Base-by-base conservation (phyloP, 2,888 invertebrate species). In the Colletes collaris region DNA sequence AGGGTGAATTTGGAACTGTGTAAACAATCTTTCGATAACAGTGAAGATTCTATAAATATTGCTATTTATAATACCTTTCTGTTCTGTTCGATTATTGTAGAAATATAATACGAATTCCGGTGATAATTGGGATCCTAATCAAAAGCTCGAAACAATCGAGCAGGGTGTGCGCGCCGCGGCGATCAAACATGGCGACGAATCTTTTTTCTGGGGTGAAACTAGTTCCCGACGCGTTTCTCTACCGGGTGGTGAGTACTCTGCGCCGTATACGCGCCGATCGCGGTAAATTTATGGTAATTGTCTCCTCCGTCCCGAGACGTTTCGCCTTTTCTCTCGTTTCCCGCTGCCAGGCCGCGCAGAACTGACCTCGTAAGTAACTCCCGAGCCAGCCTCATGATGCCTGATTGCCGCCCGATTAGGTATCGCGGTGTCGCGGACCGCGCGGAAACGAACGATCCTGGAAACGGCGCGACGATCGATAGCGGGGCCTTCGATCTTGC, bases 271-370 rank as follows among this genome's bases (percentile, higher is more conserved):
- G 82, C 79, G 79, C 87, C 44, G 87, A 90, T 89, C 89, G 85
- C 85, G 72, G 87, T 87, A 90, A 90, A 91, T 90, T 90, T 91
- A 91, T 90, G 91, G 89, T 91, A 90, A 91, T 90, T 88, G 89
- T 89, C 87, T 76, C 66, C 65, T 46, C 69, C 63, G 75, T 63
- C 74, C 70, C 56, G 71, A 71, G 81, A 81, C 72, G 77, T 58
- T 82, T 78, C 65, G 60, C 71, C 76, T 74, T 68, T 77, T 67
- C 70, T 62, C 71, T n/a, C 72, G 65, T 71, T 72, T 63, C 70
- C 63, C 40, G 64, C 68, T 55, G 35, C 50, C 58, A 46, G 56
- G 63, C 35, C 56, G 63, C 49, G 49, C 37, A 53, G 46, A 62
- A 46, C 59, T 76, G 83, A 82, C 72, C 76, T 83, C 85, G 76